Base-by-base conservation (phyloP, 2,797 vertebrate genomes). In the Lycodopsis pacificus region DNA sequence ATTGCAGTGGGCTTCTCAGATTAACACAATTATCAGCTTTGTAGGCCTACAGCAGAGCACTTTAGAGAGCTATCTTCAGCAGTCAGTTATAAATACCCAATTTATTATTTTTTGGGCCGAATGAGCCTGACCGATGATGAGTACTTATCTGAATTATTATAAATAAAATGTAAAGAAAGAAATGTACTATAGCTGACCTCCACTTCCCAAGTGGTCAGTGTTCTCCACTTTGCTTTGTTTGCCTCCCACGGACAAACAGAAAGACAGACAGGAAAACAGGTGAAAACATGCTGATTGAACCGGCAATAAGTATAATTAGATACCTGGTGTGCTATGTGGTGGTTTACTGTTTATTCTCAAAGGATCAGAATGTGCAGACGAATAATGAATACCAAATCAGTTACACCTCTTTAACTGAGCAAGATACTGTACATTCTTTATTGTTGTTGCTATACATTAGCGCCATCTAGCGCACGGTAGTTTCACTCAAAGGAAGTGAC, bases 21-120 rank as follows among this genome's bases (percentile, higher is more conserved):
- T 86, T 73, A 80, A 80, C 71, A 84, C 48, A 80, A n/a, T 81
- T 78, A 90, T 88, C 80, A 83, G 82, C 88, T 85, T 59, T 36
- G 79, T 54, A 25, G 11, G 20, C 42, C 14, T 86, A 82, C 82
- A 83, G 76, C 77, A 59, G 12, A 56, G 57, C 75, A 61, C 71
- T 71, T 56, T 49, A 38, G 19, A 53, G 48, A 61, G 65, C 77
- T 86, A 84, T 88, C 85, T 68, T 32, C 61, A 67, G 36, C 73
- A 85, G 75, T 79, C 80, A 88, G 84, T 87, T 85, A 86, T 73
- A 79, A 81, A 88, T 62, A 68, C 56, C 76, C 51, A 72, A 57
- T 83, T 25, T 2, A 25, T 25, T 74, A 73, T 86, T 71, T 25
- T 75, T 62, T 17, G 25, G 34, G 14, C 59, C 67, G 65, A 81